phyloP scores from a whole-genome alignment of 2,797 vertebrate genomes.

The Sebastes matsubarae region DNA sequence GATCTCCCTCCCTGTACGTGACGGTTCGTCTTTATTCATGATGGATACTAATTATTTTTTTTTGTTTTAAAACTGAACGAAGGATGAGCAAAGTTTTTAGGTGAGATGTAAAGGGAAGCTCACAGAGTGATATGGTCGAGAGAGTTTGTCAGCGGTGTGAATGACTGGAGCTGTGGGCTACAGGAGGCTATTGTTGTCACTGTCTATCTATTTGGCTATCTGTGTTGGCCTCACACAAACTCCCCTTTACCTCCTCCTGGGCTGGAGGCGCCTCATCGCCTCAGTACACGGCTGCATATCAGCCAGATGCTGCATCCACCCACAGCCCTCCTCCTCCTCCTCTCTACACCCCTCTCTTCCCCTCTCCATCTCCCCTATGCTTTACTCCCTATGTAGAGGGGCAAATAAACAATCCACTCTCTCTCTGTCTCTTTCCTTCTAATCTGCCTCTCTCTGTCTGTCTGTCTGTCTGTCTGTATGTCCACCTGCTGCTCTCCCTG shows the following conservation, averaged over 20 bases:
- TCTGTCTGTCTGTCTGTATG: neutral
- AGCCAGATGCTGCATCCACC: slow-evolving; percentile 69
- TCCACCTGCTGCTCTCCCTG: slow-evolving; percentile 51
- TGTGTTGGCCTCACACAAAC: slow-evolving; percentile 42
- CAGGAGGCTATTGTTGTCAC: slow-evolving; percentile 52
- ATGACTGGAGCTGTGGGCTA: slow-evolving; percentile 19
- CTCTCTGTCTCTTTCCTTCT: neutral
- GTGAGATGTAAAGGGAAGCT: slow-evolving; percentile 33
- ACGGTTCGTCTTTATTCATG: slow-evolving; percentile 70
- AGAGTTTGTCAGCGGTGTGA: slow-evolving; percentile 23
- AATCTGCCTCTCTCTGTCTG: slow-evolving; percentile 7
- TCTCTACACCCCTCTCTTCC: neutral
- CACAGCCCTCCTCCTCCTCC: slow-evolving; percentile 32
- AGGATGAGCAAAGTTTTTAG: slow-evolving; percentile 43
- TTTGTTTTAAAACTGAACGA: slow-evolving; percentile 47
- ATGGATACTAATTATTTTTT: slow-evolving; percentile 63
- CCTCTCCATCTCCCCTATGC: neutral
- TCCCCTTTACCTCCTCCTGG: slow-evolving; percentile 53
- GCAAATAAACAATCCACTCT: slow-evolving; percentile 30
- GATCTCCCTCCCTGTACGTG: slow-evolving; percentile 50
- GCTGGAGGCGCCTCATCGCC: slow-evolving; percentile 61
- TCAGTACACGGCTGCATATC: slow-evolving; percentile 55
- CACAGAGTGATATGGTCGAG: slow-evolving; percentile 12
- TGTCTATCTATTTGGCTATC: slow-evolving; percentile 38
- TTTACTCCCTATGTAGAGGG: slow-evolving; percentile 13